Percentiles rank a stretch among this genome's conserved stretches.
Conservation (phyloP, 2,113 vertebrate genomes). For the Cariama cristata region DNA sequence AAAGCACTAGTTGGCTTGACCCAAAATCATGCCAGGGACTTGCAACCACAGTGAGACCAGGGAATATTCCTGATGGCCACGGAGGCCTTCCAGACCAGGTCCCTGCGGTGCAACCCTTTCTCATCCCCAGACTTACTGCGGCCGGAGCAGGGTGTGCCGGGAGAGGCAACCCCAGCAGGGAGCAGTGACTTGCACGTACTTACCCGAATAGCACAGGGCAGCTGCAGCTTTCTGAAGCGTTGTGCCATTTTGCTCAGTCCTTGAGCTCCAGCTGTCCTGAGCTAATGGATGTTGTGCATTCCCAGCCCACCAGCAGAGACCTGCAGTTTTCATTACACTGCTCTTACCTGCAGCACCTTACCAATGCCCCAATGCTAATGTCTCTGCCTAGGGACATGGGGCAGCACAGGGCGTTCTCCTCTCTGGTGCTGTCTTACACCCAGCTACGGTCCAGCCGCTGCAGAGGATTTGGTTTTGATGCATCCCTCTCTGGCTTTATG, state of each 20-base stretch:
- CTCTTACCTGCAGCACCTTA: background rate
- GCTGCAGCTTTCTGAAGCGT: background rate
- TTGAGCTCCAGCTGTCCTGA: background rate
- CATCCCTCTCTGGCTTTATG: background rate
- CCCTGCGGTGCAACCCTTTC: background rate
- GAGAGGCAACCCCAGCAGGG: background rate
- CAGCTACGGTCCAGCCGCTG: background rate
- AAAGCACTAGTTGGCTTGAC: background rate
- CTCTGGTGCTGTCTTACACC: background rate
- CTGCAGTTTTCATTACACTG: background rate
- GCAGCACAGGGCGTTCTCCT: background rate
- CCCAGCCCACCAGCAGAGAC: background rate
- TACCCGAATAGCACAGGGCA: rapidly evolving
- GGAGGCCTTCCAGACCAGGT: background rate
- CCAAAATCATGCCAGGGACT: background rate
- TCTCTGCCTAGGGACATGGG: background rate
- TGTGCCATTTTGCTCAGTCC: background rate
- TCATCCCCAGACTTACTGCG: background rate
- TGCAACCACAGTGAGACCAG: background rate
- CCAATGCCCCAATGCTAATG: no score
- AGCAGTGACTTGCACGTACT: background rate
- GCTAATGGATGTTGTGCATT: background rate
- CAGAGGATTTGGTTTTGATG: background rate
- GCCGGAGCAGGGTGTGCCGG: background rate
- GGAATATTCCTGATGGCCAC: background rate